A percentile compares a stretch with the other conserved stretches of the same genome.
These are phyloP conservation scores for Halocaridina rubra DNA, from an alignment of 2,888 invertebrate genomes.

Conservation along the genomic window DNA sequence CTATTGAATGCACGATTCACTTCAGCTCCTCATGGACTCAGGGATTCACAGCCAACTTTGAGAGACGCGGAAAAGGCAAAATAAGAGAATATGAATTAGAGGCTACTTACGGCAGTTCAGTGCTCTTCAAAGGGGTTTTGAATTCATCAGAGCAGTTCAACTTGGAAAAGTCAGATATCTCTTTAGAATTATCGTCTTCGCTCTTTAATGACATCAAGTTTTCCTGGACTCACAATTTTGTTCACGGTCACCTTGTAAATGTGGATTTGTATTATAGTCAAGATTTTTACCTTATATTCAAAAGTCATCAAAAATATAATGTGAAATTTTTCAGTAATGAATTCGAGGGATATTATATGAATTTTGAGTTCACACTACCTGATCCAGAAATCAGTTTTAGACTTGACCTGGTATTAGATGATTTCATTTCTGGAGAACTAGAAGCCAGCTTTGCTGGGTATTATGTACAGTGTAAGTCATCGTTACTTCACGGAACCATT, in stretches of 20 bases:
- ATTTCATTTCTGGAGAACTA: conserved; percentile 7
- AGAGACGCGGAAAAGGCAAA: neutral
- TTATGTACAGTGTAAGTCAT: neutral
- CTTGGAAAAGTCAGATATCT: neutral
- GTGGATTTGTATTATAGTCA: neutral
- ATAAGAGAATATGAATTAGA: neutral
- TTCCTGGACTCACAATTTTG: conserved; percentile 21
- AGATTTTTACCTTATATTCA: conserved; percentile 1
- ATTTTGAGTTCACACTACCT: neutral
- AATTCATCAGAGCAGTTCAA: neutral
- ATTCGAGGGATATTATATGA: conserved; percentile 12
- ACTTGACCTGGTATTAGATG: neutral
- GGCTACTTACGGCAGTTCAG: neutral
- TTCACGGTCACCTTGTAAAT: neutral
- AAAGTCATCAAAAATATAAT: neutral
- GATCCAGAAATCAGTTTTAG: neutral
- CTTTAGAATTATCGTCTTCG: neutral
- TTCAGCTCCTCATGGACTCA: conserved; percentile 22
- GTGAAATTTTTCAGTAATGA: neutral
- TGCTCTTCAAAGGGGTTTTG: neutral
- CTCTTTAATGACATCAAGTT: neutral
- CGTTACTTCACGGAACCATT: neutral
- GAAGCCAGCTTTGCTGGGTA: neutral
- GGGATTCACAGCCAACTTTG: neutral
- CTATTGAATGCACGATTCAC: neutral